phyloP scores from a whole-genome alignment of 2,797 vertebrate species.

The Cossypha niveicapilla region DNA sequence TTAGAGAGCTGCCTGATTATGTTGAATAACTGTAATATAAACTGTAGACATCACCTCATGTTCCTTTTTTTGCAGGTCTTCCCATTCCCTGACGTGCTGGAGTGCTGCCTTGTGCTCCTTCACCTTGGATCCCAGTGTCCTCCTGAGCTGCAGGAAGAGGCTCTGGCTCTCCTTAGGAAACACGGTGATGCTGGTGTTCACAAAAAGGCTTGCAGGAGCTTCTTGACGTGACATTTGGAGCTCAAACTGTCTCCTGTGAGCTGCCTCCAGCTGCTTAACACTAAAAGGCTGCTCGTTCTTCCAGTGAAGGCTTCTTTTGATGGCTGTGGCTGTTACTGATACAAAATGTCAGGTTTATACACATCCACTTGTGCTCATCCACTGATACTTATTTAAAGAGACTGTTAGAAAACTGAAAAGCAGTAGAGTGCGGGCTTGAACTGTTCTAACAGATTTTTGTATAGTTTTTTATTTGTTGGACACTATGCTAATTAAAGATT shows the following conservation, averaged over 20 bases:
- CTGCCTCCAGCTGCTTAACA: not conserved
- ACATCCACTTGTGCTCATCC: not conserved
- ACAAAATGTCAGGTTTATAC: not conserved
- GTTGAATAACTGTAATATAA: not conserved
- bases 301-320: not conserved
- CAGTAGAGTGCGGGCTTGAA: not conserved
- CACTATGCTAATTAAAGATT: not conserved
- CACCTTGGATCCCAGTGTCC: slow-evolving; percentile 65
- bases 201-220: slow-evolving; percentile 40
- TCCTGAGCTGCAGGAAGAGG: slow-evolving; percentile 61
- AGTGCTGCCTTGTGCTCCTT: slow-evolving; percentile 88
- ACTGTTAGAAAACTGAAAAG: not conserved
- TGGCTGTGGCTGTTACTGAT: not conserved
- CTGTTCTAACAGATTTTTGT: not conserved
- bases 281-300: not conserved
- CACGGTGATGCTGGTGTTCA: slow-evolving; percentile 45
- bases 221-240: slow-evolving; percentile 6
- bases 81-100: slow-evolving; percentile 87
- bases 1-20: not conserved
- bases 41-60: not conserved
- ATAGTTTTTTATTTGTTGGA: not conserved
- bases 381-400: not conserved
- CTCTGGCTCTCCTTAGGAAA: slow-evolving; percentile 76
- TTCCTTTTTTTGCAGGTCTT: slow-evolving; percentile 73
- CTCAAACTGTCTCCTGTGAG: not conserved